Conservation (phyloP, 2,113 vertebrate species). For the Emydura subglobosa region DNA sequence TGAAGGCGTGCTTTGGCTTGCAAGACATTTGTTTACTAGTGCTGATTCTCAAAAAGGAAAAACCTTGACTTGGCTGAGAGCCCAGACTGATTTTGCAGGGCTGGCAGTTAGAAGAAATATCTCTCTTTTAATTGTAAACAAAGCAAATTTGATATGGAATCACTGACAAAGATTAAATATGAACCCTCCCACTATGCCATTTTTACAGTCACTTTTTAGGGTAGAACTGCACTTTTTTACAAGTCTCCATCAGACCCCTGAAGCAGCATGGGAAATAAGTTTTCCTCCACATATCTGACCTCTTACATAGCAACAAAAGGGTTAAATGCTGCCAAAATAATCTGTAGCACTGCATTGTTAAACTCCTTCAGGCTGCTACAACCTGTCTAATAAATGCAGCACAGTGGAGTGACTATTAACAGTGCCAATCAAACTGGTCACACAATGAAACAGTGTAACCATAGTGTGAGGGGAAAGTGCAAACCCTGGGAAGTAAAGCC, state of each 20-base stretch:
- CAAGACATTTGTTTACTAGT: background rate
- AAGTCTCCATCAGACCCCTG: background rate
- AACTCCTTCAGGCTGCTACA: background rate
- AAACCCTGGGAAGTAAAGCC: conserved; percentile 12
- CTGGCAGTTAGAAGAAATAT: background rate
- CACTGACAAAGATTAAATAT: accelerated
- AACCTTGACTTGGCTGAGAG: background rate
- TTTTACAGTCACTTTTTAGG: background rate
- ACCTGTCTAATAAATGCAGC: conserved; percentile 4
- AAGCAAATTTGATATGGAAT: background rate
- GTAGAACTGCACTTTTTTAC: background rate
- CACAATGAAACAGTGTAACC: conserved; percentile 30
- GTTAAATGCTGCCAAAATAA: background rate
- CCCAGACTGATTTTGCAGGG: background rate
- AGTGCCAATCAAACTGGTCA: conserved; percentile 23
- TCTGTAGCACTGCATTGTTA: accelerated
- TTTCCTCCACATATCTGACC: background rate
- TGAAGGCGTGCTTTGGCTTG: background rate
- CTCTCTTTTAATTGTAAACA: background rate
- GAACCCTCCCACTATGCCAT: background rate
- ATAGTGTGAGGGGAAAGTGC: background rate
- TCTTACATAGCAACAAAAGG: background rate
- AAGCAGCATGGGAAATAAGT: background rate
- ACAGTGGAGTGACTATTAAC: conserved; percentile 3
- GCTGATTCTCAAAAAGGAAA: background rate